Conservation (phyloP, 2,888 invertebrate genomes). For the Diloba caeruleocephala region DNA sequence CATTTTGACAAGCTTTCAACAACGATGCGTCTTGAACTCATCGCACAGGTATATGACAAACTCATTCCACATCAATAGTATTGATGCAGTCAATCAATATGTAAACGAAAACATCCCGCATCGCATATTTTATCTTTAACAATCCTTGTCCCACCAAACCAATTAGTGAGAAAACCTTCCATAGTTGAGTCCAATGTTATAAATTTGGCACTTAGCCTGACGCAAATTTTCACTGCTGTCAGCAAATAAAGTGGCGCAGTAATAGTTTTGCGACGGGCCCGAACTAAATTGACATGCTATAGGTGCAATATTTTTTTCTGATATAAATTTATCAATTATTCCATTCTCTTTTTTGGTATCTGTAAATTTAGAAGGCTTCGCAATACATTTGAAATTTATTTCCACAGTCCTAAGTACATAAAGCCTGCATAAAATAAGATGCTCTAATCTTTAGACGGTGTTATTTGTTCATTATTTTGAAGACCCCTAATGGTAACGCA, state of each 20-base stretch:
- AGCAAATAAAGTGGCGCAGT: conserved; percentile 85
- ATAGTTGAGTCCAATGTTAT: conserved; percentile 83
- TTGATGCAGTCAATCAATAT: conserved; percentile 86
- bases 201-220: conserved; percentile 89
- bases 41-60: conserved; percentile 17
- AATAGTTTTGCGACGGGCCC: conserved; percentile 79
- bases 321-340: conserved; percentile 69
- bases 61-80: conserved; percentile 59
- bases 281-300: conserved; percentile 79
- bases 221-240: conserved; percentile 86
- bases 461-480: no score
- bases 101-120: conserved; percentile 86
- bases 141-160: conserved; percentile 85
- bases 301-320: conserved; percentile 68
- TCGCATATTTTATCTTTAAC: conserved; percentile 89
- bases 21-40: conserved; percentile 24
- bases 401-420: not conserved
- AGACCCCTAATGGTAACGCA: no score
- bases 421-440: no score
- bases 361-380: conserved; percentile 22
- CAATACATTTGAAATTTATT: conserved; percentile 29
- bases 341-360: conserved; percentile 51
- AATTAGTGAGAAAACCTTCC: conserved; percentile 87
- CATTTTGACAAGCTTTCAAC: conserved; percentile 30
- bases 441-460: no score